Percentiles rank a stretch among this genome's conserved stretches.
Evolutionary conservation across 2,797 vertebrate genomes (phyloP).

Genomic region (Linurgus olivaceus): DNA sequence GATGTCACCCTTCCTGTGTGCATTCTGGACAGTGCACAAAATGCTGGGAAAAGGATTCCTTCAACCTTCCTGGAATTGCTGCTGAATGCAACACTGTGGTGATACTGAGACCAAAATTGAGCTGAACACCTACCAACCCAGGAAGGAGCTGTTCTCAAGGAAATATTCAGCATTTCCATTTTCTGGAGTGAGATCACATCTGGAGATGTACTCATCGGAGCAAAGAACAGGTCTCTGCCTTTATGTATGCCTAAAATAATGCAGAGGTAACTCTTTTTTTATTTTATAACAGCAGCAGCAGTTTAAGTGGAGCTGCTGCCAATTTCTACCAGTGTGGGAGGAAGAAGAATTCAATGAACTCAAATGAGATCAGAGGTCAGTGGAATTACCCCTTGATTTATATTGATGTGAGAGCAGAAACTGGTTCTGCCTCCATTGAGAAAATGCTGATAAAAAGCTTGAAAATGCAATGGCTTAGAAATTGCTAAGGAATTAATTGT

Average conservation of each 20-base stretch:
- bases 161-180: neutral
- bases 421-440: slow-evolving; percentile 6
- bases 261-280: neutral
- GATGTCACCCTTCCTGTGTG: neutral
- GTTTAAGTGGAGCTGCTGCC: neutral
- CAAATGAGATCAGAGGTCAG: slow-evolving; percentile 56
- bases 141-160: neutral
- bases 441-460: slow-evolving; percentile 30
- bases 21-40: neutral
- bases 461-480: neutral
- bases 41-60: neutral
- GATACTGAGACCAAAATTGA: neutral
- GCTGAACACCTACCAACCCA: neutral
- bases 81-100: neutral
- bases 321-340: neutral
- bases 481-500: slow-evolving; percentile 21
- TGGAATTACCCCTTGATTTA: slow-evolving; percentile 56
- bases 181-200: neutral
- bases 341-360: slow-evolving; percentile 51
- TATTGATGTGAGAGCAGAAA: slow-evolving; percentile 16
- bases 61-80: neutral
- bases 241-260: neutral
- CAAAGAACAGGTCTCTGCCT: neutral
- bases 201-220: neutral
- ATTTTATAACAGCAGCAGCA: slow-evolving; percentile 9